Percentiles rank a stretch among this genome's conserved stretches.
These are phyloP conservation scores for Sphaeridia pumilis DNA, from an alignment of 2,888 invertebrate genomes.

Conservation along the genomic window DNA sequence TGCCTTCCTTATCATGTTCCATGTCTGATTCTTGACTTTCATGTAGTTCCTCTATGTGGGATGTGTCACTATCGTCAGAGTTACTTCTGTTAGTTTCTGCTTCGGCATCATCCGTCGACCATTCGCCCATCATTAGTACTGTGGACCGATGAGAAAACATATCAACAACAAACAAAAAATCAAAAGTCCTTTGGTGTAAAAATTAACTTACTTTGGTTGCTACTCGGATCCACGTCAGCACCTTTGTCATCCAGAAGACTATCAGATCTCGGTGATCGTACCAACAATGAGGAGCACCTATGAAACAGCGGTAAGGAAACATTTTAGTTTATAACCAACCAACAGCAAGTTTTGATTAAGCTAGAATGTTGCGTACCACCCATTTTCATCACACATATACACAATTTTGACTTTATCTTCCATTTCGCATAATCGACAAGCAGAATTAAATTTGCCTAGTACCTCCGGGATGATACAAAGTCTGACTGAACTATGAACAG, in stretches of 20 bases:
- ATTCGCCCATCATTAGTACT: slow-evolving; percentile 14
- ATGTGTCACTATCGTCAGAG: slow-evolving; percentile 34
- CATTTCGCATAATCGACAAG: too few relatives aligned
- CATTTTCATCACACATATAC: slow-evolving; percentile 12
- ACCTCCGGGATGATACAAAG: too few relatives aligned
- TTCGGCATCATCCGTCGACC: slow-evolving; percentile 16
- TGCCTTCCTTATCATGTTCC: slow-evolving; percentile 8
- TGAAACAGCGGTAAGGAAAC: not conserved
- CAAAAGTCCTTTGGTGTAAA: too few relatives aligned
- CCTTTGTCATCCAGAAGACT: slow-evolving; percentile 32
- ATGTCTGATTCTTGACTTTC: slow-evolving; percentile 17
- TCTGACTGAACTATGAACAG: too few relatives aligned
- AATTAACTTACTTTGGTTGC: not conserved
- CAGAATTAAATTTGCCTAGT: too few relatives aligned
- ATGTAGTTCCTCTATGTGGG: slow-evolving; percentile 32
- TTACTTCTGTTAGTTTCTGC: slow-evolving; percentile 18
- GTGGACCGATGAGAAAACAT: too few relatives aligned
- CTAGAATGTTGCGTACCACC: slow-evolving; percentile 1
- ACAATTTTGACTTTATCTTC: not conserved
- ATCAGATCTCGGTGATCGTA: slow-evolving; percentile 46
- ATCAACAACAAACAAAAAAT: not conserved
- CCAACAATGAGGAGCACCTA: slow-evolving; percentile 63
- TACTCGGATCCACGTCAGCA: slow-evolving; percentile 22
- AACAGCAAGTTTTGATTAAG: not conserved
- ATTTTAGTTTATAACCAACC: not conserved